Base-by-base conservation (phyloP, 2,888 invertebrate species). In the Steinernema hermaphroditum region DNA sequence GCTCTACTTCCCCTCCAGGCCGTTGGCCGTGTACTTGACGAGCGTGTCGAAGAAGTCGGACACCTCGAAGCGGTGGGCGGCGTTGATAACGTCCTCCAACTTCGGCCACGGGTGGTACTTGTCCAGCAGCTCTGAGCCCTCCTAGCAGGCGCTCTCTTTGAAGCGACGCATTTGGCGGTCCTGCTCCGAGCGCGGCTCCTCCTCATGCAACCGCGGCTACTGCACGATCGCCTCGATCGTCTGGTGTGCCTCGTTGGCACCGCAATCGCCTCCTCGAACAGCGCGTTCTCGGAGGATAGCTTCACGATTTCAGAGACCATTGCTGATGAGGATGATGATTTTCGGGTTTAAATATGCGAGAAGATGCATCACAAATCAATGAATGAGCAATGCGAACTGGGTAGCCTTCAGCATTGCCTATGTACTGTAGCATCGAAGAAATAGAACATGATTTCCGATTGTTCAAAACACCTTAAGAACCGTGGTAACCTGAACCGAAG, bases 11-110 rank as follows among this genome's bases (percentile, higher is more conserved):
- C 54, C 54, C 29, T 54, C 54, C 54, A 54, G 14, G 27, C 24
- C 24, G 54, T 27, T 54, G n/a, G 54, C 54, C 54, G 27, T 54
- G 54, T 54, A 54, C 54, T 54, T 54, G 24, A 54, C 54, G 8
- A 54, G 54, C 2, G 54, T 27, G 24, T 22, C 54, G 54, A 54
- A 24, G 12, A 54, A 27, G 54, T 54, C 54, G 24, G 22, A 6
- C 54, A 54, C 24, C 29, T 27, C 54, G 54, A 54, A 27, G 54
- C 2, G 8, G 29, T 54, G 6, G 29, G 54, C 54, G 24, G 24
- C 54, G 54, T 54, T 54, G 54, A 54, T 54, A 6, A 54, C 54
- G 24, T 12, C 54, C 6, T 22, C 54, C 24, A 54, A 27, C 14
- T 8, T 2, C 6, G 54, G 12, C 14, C 54, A 6, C 4, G 54